Percentiles rank a stretch among this genome's conserved stretches.
These are phyloP conservation scores for Sarcophilus harrisii DNA, from an alignment of 2,797 vertebrate genomes.

Conservation along the genomic window DNA sequence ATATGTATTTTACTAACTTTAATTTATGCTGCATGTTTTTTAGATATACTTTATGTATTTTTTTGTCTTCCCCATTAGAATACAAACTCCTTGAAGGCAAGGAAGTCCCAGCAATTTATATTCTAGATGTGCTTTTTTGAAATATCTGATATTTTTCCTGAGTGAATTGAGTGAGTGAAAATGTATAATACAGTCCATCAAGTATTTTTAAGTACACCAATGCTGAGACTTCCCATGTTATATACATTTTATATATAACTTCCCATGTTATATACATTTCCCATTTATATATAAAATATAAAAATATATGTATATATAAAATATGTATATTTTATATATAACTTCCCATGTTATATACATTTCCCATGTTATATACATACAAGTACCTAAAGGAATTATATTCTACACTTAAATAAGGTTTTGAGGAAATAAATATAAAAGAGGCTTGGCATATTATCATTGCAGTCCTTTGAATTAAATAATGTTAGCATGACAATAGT, in stretches of 20 bases:
- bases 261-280: no score
- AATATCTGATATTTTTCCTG: no score
- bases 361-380: no score
- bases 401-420: conserved; percentile 22
- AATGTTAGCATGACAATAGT: conserved; percentile 27
- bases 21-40: no score
- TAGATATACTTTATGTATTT: no score
- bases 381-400: conserved; percentile 9
- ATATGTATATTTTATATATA: no score
- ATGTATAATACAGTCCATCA: no score
- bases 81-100: background rate
- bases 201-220: no score
- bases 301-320: no score
- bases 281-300: no score
- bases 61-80: background rate
- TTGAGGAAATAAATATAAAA: conserved; percentile 3
- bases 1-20: background rate
- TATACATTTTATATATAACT: conserved; percentile 35
- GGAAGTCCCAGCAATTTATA: background rate
- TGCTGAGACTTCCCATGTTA: conserved; percentile 26
- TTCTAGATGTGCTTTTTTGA: no score
- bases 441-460: conserved; percentile 13
- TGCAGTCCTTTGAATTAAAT: background rate
- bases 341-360: conserved; percentile 10
- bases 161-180: no score